phyloP scores from a whole-genome alignment of 2,113 vertebrate genomes.

The Ovis aries region ARS-UI_Ramb_v3.0 NC_056055.1:206065001-206065500 shows the following conservation, averaged over 20 bases:
- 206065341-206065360: background rate
- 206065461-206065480: background rate
- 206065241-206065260: background rate
- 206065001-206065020: background rate
- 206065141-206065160: background rate
- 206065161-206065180: background rate
- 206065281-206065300: background rate
- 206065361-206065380: background rate
- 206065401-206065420: background rate
- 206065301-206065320: background rate
- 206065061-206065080: background rate
- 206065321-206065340: background rate
- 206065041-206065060: background rate
- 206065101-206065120: background rate
- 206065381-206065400: background rate
- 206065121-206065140: background rate
- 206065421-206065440: background rate
- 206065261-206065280: background rate
- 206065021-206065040: background rate
- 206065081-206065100: background rate
- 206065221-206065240: background rate
- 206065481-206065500: background rate
- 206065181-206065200: background rate
- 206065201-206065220: background rate
- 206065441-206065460: background rate